phyloP scores from a whole-genome alignment of 2,888 invertebrate genomes.

The Diarsia brunnea region DNA sequence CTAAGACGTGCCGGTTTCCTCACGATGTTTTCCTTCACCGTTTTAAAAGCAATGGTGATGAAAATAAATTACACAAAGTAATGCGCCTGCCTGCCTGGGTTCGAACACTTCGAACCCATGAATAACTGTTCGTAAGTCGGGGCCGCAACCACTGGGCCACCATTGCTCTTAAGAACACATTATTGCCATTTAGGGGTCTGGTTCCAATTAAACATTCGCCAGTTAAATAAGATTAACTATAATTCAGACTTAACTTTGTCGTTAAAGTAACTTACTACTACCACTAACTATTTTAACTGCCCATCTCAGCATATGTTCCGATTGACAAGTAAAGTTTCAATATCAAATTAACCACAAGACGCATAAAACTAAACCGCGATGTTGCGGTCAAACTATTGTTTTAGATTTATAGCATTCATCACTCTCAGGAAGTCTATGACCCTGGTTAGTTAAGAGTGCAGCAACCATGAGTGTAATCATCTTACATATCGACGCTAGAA shows the following conservation, averaged over 20 bases:
- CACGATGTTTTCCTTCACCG: too few species aligned
- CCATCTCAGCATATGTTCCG: not conserved
- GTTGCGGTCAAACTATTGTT: constrained; percentile 26
- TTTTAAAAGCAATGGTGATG: too few species aligned
- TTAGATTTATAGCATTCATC: constrained; percentile 19
- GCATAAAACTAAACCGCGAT: constrained; percentile 39
- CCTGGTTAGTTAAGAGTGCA: not conserved
- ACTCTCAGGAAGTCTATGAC: not conserved
- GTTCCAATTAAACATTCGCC: too few species aligned
- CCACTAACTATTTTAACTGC: not conserved
- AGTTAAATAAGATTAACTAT: not conserved
- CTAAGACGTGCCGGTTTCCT: too few species aligned
- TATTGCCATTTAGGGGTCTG: too few species aligned
- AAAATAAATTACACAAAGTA: too few species aligned
- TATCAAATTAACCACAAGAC: constrained; percentile 35
- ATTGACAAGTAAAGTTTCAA: not conserved
- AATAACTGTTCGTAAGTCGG: too few species aligned
- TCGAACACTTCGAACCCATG: too few species aligned
- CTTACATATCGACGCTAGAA: too few species aligned
- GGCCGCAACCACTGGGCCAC: too few species aligned
- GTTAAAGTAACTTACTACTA: not conserved
- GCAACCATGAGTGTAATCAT: not conserved
- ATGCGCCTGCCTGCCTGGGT: too few species aligned
- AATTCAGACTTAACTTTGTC: not conserved
- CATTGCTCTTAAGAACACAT: too few species aligned